Evolutionary conservation across 1,140 invertebrate genomes (phyloP), one percentile per base, ranked within the genome.

Genomic region (Bacillus rossius): DNA sequence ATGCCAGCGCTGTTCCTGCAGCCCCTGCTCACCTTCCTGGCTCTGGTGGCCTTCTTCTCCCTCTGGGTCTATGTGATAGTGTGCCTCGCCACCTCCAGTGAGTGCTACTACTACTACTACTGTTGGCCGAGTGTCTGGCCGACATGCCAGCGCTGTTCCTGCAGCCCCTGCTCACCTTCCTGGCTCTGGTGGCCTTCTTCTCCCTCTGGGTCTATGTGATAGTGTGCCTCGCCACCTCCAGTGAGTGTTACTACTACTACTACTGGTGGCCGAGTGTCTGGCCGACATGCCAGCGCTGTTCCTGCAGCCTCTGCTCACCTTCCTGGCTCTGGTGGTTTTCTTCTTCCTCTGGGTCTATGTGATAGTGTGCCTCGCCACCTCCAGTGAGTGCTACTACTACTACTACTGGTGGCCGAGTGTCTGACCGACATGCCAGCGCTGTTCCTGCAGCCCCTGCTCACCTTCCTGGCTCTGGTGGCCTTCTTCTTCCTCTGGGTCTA

Each of bases 401-500:
- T n/a, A n/a, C n/a, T n/a, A n/a, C n/a, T n/a, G n/a, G n/a, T n/a
- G n/a, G n/a, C n/a, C n/a, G n/a, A n/a, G n/a, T n/a, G n/a, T n/a
- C n/a, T n/a, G n/a, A n/a, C 84, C 48, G 84, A 85, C 66, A 80
- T 96, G 60, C 93, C 94, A 5, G 84, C 82, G n/a, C 73, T 98
- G 22, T 86, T 96, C 66, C 75, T 94, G 19, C 93, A 95, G 68
- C 94, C 94, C 1, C 69, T 96, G 1, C 75, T 93, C 57, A 96
- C 94, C 0, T 94, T 94, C 69, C 60, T 89, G 43, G 80, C 87
- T 47, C 76, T 96, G 0, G 72, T 88, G 23, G 59, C 84, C 40
- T 96, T 96, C 71, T 88, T 94, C 61, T 73, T 84, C 40, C 92
- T 91, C 77, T 96, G 92, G 92, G 77, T 93, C 1, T 78, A 81